Evolutionary conservation across 2,113 vertebrate species (phyloP), one percentile per base, ranked within the genome.

Genomic region (Aphyosemion australe): DNA sequence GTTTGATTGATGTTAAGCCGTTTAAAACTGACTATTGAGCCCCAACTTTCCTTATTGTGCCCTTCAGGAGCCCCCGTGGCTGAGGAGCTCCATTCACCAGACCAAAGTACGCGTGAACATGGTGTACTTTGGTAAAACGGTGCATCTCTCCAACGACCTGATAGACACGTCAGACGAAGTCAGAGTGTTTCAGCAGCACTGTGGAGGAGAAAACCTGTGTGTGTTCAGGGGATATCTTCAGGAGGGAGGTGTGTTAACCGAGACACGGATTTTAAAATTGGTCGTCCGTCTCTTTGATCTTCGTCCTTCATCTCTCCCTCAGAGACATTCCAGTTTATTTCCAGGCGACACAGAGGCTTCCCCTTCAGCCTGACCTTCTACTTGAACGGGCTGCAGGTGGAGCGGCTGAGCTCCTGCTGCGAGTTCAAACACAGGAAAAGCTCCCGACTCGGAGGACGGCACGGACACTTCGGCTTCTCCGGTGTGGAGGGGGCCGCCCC

Each of bases 311-410:
- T 80, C 12, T 72, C 39, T 37, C 42, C 67, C 80, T 13, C 91
- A 99, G 97, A 98, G 53, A 89, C 78, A 1, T 99, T 99, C 83
- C 95, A 94, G 86, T 96, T 99, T 11, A 46, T 90, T 75, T 99
- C 97, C 6, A 94, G 89, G 54, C 91, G 97, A 12, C 96, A 99
- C 83, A 80, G 88, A 0, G 96, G 97, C 2, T 99, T 95, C 76
- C 96, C 97, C 0, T 99, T 99, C 92, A 99, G 97, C 84, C 90
- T 99, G 84, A 98, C 96, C 12, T 97, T 98, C 84, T 97, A 90
- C 74, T 86, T 99, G 76, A 97, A 97, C 0, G 95, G 95, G 31
- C 88, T 99, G 1, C 95, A 95, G 78, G 93, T 95, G 48, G 94
- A 96, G 74, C 91, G 97, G 26, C 72, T 99, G 66, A 99, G 97